Conservation (phyloP, 1,140 invertebrate genomes). For the Cataglyphis hispanica region DNA sequence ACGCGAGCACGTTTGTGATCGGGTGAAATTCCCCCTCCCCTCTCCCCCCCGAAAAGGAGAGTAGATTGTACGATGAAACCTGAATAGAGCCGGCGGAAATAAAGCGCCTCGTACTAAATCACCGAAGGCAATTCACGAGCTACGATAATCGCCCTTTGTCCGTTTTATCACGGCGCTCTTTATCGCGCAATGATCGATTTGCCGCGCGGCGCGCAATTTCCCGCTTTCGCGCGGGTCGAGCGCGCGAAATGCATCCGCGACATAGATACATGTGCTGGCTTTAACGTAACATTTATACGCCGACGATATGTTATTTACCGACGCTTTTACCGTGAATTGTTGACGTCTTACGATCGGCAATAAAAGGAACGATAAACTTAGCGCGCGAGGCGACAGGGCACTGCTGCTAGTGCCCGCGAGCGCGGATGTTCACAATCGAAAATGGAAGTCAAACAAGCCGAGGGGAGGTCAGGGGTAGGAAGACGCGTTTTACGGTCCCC, state of each 20-base stretch:
- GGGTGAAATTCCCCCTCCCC: conserved; percentile 1
- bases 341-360: conserved; percentile 73
- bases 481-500: conserved; percentile 56
- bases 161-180: conserved; percentile 70
- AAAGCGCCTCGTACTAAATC: conserved; percentile 57
- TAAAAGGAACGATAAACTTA: conserved; percentile 73
- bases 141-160: conserved; percentile 63
- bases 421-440: conserved; percentile 57
- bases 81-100: conserved; percentile 55
- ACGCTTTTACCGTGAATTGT: conserved; percentile 69
- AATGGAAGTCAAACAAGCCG: conserved; percentile 68
- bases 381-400: conserved; percentile 34
- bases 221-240: conserved; percentile 57
- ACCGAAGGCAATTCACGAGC: conserved; percentile 65
- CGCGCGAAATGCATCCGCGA: conserved; percentile 47
- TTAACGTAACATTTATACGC: conserved; percentile 35
- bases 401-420: neutral
- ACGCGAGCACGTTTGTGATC: neutral
- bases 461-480: no score
- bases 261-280: neutral
- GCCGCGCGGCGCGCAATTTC: conserved; percentile 74
- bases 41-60: conserved; percentile 16
- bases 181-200: conserved; percentile 71
- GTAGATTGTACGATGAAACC: conserved; percentile 51
- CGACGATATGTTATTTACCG: conserved; percentile 73